A percentile compares a stretch with the other conserved stretches of the same genome.
Conservation (phyloP, 2,113 vertebrate genomes). For the Thryonomys swinderianus region DNA sequence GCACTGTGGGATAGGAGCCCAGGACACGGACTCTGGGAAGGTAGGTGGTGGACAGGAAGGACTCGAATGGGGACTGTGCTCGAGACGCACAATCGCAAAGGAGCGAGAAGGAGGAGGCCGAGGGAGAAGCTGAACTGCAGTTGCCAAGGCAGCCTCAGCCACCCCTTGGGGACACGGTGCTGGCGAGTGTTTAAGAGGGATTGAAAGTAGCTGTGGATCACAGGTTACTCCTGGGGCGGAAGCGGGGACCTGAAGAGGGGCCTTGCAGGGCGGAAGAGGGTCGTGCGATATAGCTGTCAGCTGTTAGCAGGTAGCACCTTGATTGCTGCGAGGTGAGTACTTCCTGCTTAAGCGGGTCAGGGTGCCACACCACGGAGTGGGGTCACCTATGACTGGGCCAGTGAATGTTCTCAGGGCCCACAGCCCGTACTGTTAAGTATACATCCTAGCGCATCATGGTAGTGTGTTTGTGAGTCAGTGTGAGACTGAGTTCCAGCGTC, state of each 20-base stretch:
- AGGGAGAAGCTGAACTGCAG: not conserved
- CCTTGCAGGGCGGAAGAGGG: not conserved
- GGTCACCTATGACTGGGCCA: not conserved
- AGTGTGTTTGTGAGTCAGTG: not conserved
- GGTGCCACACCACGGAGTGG: fast-evolving
- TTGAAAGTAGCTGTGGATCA: fast-evolving
- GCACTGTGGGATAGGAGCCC: not conserved
- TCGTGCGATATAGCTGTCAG: not conserved
- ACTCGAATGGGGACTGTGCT: not conserved
- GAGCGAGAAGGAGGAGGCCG: not conserved
- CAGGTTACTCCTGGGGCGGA: fast-evolving
- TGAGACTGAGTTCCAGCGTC: not conserved
- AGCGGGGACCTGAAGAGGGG: not conserved
- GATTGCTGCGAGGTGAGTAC: not conserved
- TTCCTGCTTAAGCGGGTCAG: too few relatives aligned
- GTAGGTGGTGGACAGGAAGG: not conserved
- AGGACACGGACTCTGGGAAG: not conserved
- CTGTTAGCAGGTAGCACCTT: not conserved
- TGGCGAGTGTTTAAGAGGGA: not conserved
- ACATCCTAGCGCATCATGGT: fast-evolving
- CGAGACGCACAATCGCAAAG: not conserved
- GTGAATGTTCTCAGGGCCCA: not conserved
- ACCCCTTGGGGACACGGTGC: not conserved
- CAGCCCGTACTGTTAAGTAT: not conserved
- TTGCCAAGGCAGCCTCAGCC: not conserved